Evolutionary conservation across 2,113 vertebrate genomes (phyloP), one percentile per base, ranked within the genome.

Genomic region (Paraplagusia blochii): DNA sequence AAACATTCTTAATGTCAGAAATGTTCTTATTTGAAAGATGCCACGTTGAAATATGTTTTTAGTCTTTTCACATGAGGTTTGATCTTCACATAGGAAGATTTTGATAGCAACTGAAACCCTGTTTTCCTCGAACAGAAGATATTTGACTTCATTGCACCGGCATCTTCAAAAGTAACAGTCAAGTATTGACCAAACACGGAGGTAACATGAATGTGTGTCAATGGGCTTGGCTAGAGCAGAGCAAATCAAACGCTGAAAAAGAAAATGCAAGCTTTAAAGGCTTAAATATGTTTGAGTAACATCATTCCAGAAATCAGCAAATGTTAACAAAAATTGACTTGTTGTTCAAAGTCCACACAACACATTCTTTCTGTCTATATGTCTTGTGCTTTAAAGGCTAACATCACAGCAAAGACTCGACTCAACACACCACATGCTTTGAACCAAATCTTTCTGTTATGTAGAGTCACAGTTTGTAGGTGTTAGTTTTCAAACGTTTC

Each of bases 61-160:
- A 29, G 22, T 29, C 22, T 29, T 29, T 2, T 29, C 22, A 29
- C 22, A 29, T 29, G 22, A 29, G 22, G 22, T 6, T 6, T 29
- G 22, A 29, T 2, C 22, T 29, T 29, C 22, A 29, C 22, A 29
- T 6, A 29, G 6, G 22, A 29, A 6, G 22, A n/a, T n/a, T n/a
- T n/a, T n/a, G n/a, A 29, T 52, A 44, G 49, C 8, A 34, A 43
- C 56, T 9, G 7, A 66, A 66, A 82, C 83, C 87, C 80, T 73
- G 80, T 75, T 73, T 74, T 72, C 70, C 77, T 51, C 69, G 42
- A 12, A 74, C 53, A 52, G 18, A 53, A 46, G 33, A 69, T 10
- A n/a, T 72, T 66, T 49, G 63, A 82, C 80, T 85, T 87, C 84
- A 86, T 87, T 77, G 79, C 87, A 86, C 78, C 85, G 13, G 69